Conservation (phyloP, 2,797 vertebrate genomes). For the Sebastes minor region DNA sequence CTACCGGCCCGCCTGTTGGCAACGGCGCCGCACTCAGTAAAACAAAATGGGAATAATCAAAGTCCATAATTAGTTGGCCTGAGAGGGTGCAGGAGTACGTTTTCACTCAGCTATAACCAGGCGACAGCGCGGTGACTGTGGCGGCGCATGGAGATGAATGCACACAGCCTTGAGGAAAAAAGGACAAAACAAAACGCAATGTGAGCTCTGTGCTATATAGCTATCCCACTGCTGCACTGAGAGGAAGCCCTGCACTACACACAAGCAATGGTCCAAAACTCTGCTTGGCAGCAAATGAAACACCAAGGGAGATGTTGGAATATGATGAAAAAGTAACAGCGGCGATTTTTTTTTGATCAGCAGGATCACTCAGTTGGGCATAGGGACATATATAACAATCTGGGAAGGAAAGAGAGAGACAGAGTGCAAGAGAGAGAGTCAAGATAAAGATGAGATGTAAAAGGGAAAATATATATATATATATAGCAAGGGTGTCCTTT, state of each 20-base stretch:
- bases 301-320: slow-evolving; percentile 55
- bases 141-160: slow-evolving; percentile 53
- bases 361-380: slow-evolving; percentile 30
- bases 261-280: slow-evolving; percentile 36
- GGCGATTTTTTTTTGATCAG: slow-evolving; percentile 21
- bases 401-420: slow-evolving; percentile 3
- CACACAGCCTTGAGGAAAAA: slow-evolving; percentile 56
- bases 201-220: slow-evolving; percentile 20
- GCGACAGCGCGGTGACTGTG: slow-evolving; percentile 24
- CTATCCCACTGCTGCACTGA: slow-evolving; percentile 31
- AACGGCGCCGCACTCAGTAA: slow-evolving; percentile 63
- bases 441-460: slow-evolving; percentile 21
- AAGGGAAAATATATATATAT: background rate
- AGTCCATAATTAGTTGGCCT: slow-evolving; percentile 82
- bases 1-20: slow-evolving; percentile 76
- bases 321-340: slow-evolving; percentile 54
- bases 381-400: background rate
- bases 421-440: slow-evolving; percentile 4
- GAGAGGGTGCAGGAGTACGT: slow-evolving; percentile 61
- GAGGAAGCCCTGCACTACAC: slow-evolving; percentile 18
- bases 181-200: slow-evolving; percentile 41
- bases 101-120: slow-evolving; percentile 57
- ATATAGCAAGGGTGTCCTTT: slow-evolving; percentile 18
- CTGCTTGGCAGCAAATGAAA: slow-evolving; percentile 56
- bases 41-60: slow-evolving; percentile 85